phyloP scores from a whole-genome alignment of 2,888 invertebrate genomes.

The Dynastes hyllus region DNA sequence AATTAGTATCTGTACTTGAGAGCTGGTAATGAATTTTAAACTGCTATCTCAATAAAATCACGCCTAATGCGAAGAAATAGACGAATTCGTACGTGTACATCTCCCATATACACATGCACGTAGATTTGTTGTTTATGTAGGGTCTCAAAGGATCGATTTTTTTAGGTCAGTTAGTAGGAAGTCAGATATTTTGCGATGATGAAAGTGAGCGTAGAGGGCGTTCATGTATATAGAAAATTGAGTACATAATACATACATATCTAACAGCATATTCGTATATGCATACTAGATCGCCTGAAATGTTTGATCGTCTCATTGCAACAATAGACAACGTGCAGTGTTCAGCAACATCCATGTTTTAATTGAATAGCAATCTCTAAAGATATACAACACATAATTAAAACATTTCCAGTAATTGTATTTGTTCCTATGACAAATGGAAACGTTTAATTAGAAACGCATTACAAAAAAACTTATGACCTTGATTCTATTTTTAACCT shows the following conservation, averaged over 20 bases:
- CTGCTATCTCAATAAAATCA: neutral
- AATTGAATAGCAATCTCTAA: conserved; percentile 9
- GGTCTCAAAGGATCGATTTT: conserved; percentile 58
- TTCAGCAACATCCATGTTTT: conserved; percentile 5
- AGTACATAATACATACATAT: conserved; percentile 51
- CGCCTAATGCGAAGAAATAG: conserved; percentile 27
- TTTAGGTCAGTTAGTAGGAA: conserved; percentile 63
- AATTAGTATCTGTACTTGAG: neutral
- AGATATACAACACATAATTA: conserved; percentile 7
- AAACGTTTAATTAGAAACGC: conserved; percentile 50
- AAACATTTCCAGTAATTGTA: conserved; percentile 10
- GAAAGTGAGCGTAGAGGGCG: conserved; percentile 58
- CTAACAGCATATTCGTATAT: neutral
- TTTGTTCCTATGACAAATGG: conserved; percentile 31
- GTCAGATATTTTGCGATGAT: conserved; percentile 59
- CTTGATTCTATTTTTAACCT: conserved; percentile 54
- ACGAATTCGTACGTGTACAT: conserved; percentile 5
- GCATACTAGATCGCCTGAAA: conserved; percentile 28
- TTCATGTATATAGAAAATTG: conserved; percentile 29
- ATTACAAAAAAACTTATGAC: conserved; percentile 49
- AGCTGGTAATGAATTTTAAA: neutral
- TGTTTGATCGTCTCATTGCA: conserved; percentile 42
- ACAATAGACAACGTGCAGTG: conserved; percentile 20
- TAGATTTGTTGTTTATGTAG: conserved; percentile 30
- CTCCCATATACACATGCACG: conserved; percentile 16